These are phyloP conservation scores for Amiota communis DNA, from an alignment of 2,888 invertebrate genomes.

Conservation along the genomic window DNA sequence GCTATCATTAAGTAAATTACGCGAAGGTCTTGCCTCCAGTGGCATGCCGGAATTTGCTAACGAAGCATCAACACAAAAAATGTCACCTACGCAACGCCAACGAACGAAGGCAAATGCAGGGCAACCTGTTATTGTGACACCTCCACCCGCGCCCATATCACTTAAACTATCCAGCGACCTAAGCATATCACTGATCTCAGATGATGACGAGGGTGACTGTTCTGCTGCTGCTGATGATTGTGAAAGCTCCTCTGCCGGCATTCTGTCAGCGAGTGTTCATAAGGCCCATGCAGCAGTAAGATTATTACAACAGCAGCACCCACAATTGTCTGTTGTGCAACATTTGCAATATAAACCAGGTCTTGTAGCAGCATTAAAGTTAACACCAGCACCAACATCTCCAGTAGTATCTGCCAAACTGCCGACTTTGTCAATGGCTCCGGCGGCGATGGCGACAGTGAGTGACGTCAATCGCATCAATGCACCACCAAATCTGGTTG, in stretches of 20 bases:
- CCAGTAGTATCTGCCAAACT: not conserved
- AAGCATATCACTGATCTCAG: constrained; percentile 71
- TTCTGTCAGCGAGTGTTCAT: constrained; percentile 16
- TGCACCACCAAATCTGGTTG: not conserved
- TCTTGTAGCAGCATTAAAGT: constrained; percentile 39
- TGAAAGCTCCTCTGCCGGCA: constrained; percentile 33
- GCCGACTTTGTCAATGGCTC: not conserved
- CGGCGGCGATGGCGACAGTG: not conserved
- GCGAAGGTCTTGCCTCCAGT: constrained; percentile 69
- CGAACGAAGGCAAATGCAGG: constrained; percentile 38
- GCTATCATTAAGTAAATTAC: constrained; percentile 68
- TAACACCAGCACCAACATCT: constrained; percentile 32
- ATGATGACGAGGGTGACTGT: constrained; percentile 67
- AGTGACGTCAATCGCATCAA: not conserved
- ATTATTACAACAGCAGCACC: constrained; percentile 62
- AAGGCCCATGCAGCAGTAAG: constrained; percentile 55
- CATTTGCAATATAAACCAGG: constrained; percentile 59
- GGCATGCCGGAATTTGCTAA: constrained; percentile 65
- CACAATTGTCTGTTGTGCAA: constrained; percentile 60
- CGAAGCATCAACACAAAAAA: constrained; percentile 42
- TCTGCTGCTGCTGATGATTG: constrained; percentile 26
- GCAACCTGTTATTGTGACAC: constrained; percentile 54
- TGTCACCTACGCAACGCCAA: constrained; percentile 54
- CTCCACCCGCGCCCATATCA: constrained; percentile 65
- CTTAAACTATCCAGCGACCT: constrained; percentile 67